These are phyloP conservation scores for Chloropsis hardwickii DNA, from an alignment of 2,113 vertebrate genomes.

Conservation along the genomic window DNA sequence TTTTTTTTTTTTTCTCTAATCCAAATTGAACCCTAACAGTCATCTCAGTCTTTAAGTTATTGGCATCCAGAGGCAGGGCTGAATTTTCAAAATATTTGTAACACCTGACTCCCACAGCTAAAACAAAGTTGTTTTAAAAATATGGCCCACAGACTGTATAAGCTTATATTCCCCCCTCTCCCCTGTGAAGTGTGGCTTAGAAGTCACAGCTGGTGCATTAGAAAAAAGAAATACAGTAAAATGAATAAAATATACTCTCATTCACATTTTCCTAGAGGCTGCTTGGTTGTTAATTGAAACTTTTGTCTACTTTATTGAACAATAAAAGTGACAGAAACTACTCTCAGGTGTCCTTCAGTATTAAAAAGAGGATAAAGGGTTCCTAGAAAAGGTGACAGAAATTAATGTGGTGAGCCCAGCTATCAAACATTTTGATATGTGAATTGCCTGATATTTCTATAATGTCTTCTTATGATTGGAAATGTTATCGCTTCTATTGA, in stretches of 20 bases:
- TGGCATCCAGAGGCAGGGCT: neutral
- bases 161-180: neutral
- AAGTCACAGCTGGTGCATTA: constrained; percentile 69
- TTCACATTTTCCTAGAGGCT: constrained; percentile 76
- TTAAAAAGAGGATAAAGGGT: constrained; percentile 79
- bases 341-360: constrained; percentile 80
- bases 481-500: constrained; percentile 82
- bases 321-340: constrained; percentile 82
- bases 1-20: neutral
- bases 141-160: neutral
- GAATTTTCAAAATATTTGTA: neutral
- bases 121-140: neutral
- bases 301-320: constrained; percentile 83
- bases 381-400: constrained; percentile 79
- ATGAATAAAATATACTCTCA: constrained; percentile 77
- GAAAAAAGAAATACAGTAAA: constrained; percentile 77
- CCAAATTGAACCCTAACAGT: neutral
- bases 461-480: constrained; percentile 83
- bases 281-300: constrained; percentile 80
- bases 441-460: constrained; percentile 84
- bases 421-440: constrained; percentile 86
- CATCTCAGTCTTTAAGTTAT: neutral
- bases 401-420: constrained; percentile 78
- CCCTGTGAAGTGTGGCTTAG: constrained; percentile 7
- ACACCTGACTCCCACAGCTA: neutral